These are phyloP conservation scores for Cheilosia grossa DNA, from an alignment of 2,888 invertebrate genomes.

Conservation along the genomic window DNA sequence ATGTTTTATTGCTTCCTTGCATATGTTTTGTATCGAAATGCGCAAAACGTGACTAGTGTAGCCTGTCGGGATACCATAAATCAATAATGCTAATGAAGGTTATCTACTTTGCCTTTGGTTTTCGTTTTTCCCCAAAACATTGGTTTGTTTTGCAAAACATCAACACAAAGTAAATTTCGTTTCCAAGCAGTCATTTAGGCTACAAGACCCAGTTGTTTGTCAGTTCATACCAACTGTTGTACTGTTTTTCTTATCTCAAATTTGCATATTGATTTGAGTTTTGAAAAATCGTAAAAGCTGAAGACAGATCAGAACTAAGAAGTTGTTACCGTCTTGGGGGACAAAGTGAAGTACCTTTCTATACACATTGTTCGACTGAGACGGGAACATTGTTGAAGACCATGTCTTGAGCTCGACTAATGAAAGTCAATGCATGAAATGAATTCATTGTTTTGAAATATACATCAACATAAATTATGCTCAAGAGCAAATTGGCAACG, in stretches of 20 bases:
- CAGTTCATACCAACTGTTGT: slow-evolving; percentile 3
- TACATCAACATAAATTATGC: too few species aligned
- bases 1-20: slow-evolving; percentile 59
- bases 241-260: slow-evolving; percentile 5
- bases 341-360: too few species aligned
- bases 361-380: too few species aligned
- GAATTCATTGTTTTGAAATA: too few species aligned
- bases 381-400: too few species aligned
- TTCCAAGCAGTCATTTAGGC: slow-evolving; percentile 2
- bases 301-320: background rate
- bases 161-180: slow-evolving; percentile 28
- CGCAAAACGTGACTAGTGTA: slow-evolving; percentile 61
- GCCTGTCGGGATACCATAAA: slow-evolving; percentile 53
- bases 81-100: slow-evolving; percentile 65
- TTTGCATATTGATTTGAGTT: slow-evolving; percentile 32
- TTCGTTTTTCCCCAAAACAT: slow-evolving; percentile 3
- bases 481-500: too few species aligned
- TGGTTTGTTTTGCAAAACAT: slow-evolving; percentile 31
- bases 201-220: slow-evolving; percentile 6
- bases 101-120: slow-evolving; percentile 49
- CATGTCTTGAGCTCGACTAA: too few species aligned
- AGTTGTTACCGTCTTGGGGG: background rate
- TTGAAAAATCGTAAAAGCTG: slow-evolving; percentile 3
- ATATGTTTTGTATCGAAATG: slow-evolving; percentile 66
- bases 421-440: too few species aligned